These are phyloP conservation scores for Macrotis lagotis DNA, from an alignment of 2,113 vertebrate species.

Conservation along the genomic window DNA sequence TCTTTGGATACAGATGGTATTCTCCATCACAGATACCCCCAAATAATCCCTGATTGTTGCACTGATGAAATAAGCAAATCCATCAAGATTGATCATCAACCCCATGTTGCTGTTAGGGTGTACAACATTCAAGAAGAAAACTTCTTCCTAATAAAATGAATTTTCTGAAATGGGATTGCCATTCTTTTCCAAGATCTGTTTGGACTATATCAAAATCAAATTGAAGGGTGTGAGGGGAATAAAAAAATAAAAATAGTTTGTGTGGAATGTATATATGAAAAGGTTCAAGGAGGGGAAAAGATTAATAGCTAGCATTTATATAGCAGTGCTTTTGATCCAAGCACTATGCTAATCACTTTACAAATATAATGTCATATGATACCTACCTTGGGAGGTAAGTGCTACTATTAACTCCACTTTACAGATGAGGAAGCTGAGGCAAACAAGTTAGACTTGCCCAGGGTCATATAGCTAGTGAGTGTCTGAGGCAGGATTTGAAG, in stretches of 20 bases:
- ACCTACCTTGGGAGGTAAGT: background rate
- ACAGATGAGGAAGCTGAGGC: background rate
- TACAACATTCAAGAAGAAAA: no score
- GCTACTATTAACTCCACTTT: background rate
- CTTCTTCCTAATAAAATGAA: background rate
- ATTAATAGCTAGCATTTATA: background rate
- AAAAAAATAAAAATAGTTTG: background rate
- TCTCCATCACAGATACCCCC: no score
- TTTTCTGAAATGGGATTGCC: slow-evolving; percentile 13
- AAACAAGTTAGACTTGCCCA: background rate
- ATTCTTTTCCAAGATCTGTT: slow-evolving; percentile 3
- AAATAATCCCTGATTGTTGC: no score
- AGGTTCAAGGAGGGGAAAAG: background rate
- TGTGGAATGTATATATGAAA: slow-evolving; percentile 22
- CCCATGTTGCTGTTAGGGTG: no score
- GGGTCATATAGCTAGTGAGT: background rate
- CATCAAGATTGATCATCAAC: no score
- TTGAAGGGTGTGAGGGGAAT: background rate
- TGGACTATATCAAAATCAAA: background rate
- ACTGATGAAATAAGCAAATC: no score
- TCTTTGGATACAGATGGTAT: no score
- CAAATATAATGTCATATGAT: background rate
- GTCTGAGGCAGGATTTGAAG: background rate
- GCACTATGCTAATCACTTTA: background rate
- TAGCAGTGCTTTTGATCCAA: background rate